Base-by-base conservation (phyloP, 2,113 vertebrate species). In the Nannobrachium achirus region DNA sequence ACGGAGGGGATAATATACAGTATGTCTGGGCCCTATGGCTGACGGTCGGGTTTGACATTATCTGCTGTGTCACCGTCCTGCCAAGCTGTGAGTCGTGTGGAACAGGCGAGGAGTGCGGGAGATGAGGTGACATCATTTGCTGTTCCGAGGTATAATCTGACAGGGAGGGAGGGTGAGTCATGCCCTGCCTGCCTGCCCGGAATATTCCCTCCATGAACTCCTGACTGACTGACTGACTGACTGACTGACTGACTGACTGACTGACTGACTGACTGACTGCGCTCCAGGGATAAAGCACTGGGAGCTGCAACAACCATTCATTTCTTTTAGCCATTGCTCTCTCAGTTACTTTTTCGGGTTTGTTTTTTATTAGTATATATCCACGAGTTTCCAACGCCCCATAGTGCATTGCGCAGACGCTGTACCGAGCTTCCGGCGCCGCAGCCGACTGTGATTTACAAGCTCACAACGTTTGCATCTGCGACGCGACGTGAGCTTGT, bases 141-240 rank as follows among this genome's bases (percentile, higher is more conserved):
- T 48, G n/a, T 48, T 48, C n/a, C n/a, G 46, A 6, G 46, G 46
- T 14, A 14, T n/a, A 4, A n/a, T 48, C 46, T 15, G 4, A 14
- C 46, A 48, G 13, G 45, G n/a, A n/a, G n/a, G n/a, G 46, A 15
- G n/a, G 46, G n/a, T 50, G 49, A 50, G 48, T 50, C 48, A 50
- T 16, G 15, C n/a, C 49, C 1, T 8, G 49, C n/a, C 15, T 16
- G 15, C 25, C 25, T 33, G 25, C 25, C 25, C 25, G 25, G 25
- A 33, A 33, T 33, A 1, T 2, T 33, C 25, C 25, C 25, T 8
- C 6, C 13, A n/a, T 48, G 46, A 48, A n/a, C n/a, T 48, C 46
- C 46, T 48, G 46, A n/a, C 6, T 6, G 14, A 48, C 46, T 48
- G 49, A 33, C 25, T 33, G 25, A 33, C 25, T 33, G 25, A 33